phyloP scores from a whole-genome alignment of 2,797 vertebrate species.

The Xyrichtys novacula region DNA sequence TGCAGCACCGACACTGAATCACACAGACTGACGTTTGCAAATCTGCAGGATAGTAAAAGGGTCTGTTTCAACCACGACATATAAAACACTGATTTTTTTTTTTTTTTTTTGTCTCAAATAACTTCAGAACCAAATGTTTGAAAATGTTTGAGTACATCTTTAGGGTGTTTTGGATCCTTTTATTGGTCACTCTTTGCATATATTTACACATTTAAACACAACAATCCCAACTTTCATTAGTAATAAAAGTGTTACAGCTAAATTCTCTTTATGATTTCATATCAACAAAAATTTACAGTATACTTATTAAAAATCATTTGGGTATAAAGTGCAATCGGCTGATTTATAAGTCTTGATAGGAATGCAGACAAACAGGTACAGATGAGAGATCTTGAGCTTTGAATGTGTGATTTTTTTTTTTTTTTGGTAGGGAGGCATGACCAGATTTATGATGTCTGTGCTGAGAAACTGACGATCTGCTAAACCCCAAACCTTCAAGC shows the following conservation, averaged over 20 bases:
- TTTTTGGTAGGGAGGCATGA: not conserved
- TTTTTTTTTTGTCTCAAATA: too few relatives aligned
- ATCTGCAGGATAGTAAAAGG: too few relatives aligned
- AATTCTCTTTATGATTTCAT: conserved; percentile 30
- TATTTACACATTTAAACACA: conserved; percentile 52
- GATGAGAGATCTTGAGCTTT: not conserved
- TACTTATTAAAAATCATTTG: conserved; percentile 37
- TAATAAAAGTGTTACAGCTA: conserved; percentile 29
- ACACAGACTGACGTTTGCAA: conserved; percentile 1
- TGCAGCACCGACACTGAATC: conserved; percentile 45
- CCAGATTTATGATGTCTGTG: conserved; percentile 13
- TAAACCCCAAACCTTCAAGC: not conserved
- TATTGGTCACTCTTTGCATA: conserved; percentile 17
- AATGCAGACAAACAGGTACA: conserved; percentile 19
- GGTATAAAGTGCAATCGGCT: conserved; percentile 70
- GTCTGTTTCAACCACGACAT: conserved; percentile 50
- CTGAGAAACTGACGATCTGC: not conserved
- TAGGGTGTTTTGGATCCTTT: conserved; percentile 20
- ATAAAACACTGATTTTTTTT: conserved; percentile 67
- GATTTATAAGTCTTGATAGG: conserved; percentile 40
- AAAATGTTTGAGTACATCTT: conserved; percentile 41
- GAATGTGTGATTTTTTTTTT: not conserved
- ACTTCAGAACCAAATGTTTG: conserved; percentile 61
- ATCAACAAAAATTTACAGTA: conserved; percentile 45
- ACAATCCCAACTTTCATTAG: conserved; percentile 17